Conservation (phyloP, 2,888 invertebrate genomes). For the Nomada fucata region DNA sequence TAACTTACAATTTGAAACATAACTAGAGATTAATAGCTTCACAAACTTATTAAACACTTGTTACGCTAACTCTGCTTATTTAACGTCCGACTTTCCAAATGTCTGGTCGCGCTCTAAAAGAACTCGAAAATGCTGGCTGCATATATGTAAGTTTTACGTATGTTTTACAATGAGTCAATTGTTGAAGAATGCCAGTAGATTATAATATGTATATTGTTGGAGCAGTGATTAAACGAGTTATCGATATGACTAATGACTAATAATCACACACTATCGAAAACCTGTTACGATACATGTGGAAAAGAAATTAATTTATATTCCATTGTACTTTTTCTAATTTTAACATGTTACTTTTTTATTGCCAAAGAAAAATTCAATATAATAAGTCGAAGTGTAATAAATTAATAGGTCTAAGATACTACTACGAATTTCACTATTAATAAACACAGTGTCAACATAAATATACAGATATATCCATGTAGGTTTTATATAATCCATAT, state of each 20-base stretch:
- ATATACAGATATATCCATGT: background rate
- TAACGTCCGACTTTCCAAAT: background rate
- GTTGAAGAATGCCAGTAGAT: slow-evolving; percentile 28
- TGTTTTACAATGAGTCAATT: slow-evolving; percentile 27
- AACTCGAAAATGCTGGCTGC: slow-evolving; percentile 20
- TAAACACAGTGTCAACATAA: background rate
- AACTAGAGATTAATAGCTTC: background rate
- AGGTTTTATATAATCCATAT: slow-evolving; percentile 20
- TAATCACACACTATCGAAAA: slow-evolving; percentile 27
- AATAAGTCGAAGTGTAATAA: background rate
- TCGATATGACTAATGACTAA: slow-evolving; percentile 17
- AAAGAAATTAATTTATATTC: background rate
- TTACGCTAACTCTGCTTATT: background rate
- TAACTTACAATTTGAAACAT: slow-evolving; percentile 52
- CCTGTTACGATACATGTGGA: background rate
- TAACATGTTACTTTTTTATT: too few species aligned
- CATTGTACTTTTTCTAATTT: background rate
- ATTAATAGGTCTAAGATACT: background rate
- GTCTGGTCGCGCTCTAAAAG: slow-evolving; percentile 12
- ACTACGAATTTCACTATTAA: background rate
- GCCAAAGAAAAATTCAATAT: background rate
- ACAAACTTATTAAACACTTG: background rate
- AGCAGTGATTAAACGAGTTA: slow-evolving; percentile 9
- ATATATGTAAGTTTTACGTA: background rate
- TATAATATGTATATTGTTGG: slow-evolving; percentile 13